Evolutionary conservation across 2,888 invertebrate genomes (phyloP).

Genomic region (Lasioglossum morio): DNA sequence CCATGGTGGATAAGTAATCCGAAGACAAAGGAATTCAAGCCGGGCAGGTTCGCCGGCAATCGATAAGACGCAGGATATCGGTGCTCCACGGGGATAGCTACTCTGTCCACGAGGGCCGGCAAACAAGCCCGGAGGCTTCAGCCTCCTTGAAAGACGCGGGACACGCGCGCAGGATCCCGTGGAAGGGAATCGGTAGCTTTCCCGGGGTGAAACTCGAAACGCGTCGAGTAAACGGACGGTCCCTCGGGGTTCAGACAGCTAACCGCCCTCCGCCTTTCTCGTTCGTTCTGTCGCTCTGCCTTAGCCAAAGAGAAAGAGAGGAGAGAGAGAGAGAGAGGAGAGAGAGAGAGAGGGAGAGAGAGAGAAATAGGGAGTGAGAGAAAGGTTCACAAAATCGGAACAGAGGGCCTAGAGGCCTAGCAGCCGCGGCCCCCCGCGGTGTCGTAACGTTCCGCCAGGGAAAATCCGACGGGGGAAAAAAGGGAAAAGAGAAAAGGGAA

Average conservation of each 20-base stretch:
- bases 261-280: background rate
- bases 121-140: constrained; percentile 15
- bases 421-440: constrained; percentile 18
- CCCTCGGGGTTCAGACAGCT: constrained; percentile 23
- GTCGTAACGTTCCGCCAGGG: background rate
- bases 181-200: background rate
- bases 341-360: too few relatives aligned
- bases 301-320: too few relatives aligned
- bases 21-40: constrained; percentile 4
- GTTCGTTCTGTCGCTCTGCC: background rate
- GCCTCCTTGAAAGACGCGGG: constrained; percentile 5
- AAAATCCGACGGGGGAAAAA: background rate
- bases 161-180: constrained; percentile 16
- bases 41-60: background rate
- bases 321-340: too few relatives aligned
- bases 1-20: background rate
- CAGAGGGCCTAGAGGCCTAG: background rate
- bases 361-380: too few relatives aligned
- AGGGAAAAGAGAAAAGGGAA: constrained; percentile 8
- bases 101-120: constrained; percentile 18
- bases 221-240: constrained; percentile 11
- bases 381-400: background rate
- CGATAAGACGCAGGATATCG: constrained; percentile 18
- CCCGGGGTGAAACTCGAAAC: constrained; percentile 10
- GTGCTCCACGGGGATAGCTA: background rate